Conservation (phyloP, 1,140 invertebrate species). For the Argopecten irradians region DNA sequence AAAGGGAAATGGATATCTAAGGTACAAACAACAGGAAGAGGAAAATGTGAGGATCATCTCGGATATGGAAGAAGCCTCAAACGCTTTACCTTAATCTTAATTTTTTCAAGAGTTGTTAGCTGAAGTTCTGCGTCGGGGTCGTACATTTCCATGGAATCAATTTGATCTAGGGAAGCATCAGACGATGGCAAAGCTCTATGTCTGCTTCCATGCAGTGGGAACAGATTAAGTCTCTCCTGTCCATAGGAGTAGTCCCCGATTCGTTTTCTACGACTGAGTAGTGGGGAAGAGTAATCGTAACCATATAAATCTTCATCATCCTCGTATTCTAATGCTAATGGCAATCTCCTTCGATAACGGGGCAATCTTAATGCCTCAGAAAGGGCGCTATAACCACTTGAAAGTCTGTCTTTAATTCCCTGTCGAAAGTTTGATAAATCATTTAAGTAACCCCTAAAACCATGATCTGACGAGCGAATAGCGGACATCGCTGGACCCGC, state of each 20-base stretch:
- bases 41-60: conserved; percentile 29
- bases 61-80: background rate
- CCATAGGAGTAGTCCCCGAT: conserved; percentile 40
- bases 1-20: conserved; percentile 15
- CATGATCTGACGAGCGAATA: conserved; percentile 51
- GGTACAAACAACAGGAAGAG: conserved; percentile 34
- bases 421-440: conserved; percentile 60
- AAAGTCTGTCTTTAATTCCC: conserved; percentile 55
- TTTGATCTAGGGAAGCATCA: conserved; percentile 38
- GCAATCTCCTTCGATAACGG: conserved; percentile 26
- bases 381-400: conserved; percentile 57
- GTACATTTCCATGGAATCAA: conserved; percentile 50
- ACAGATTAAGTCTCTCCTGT: conserved; percentile 53
- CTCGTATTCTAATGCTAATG: conserved; percentile 6
- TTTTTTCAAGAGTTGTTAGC: conserved; percentile 57
- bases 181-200: conserved; percentile 33
- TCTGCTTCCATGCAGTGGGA: conserved; percentile 46
- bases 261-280: conserved; percentile 34
- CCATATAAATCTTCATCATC: background rate
- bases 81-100: conserved; percentile 61
- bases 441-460: conserved; percentile 58
- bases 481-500: conserved; percentile 46
- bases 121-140: conserved; percentile 45
- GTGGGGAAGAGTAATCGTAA: conserved; percentile 24
- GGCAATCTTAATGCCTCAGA: conserved; percentile 40